Conservation (phyloP, 2,113 vertebrate species). For the Bombycilla garrulus region DNA sequence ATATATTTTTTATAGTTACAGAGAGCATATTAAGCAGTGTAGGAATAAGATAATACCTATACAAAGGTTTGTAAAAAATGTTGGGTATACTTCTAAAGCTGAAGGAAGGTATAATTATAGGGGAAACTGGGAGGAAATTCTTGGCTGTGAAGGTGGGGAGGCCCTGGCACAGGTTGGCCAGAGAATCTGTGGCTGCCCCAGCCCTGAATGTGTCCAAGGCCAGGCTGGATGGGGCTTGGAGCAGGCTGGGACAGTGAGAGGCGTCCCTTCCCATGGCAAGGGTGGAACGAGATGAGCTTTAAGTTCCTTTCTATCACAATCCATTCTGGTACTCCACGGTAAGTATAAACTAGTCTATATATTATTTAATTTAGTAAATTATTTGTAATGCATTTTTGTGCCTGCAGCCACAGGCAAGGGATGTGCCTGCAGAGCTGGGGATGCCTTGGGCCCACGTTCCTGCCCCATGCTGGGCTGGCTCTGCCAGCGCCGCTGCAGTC, state of each 20-base stretch:
- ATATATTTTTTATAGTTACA: neutral
- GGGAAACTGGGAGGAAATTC: neutral
- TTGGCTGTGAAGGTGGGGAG: neutral
- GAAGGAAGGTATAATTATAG: neutral
- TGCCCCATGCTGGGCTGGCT: neutral
- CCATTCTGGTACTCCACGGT: neutral
- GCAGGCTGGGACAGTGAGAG: neutral
- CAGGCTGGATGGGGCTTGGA: neutral
- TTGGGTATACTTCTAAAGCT: neutral
- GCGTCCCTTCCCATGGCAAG: neutral
- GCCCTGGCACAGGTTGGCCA: neutral
- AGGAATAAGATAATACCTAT: neutral
- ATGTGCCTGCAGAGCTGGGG: neutral
- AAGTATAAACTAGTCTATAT: neutral
- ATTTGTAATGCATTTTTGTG: neutral
- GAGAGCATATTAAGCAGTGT: neutral
- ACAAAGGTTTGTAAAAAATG: neutral
- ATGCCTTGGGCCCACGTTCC: neutral
- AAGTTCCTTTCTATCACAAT: neutral
- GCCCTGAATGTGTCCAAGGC: neutral
- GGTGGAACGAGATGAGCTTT: neutral
- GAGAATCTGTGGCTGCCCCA: neutral
- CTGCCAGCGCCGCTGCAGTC: rapidly evolving
- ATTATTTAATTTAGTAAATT: neutral
- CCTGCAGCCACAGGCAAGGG: neutral